phyloP scores from a whole-genome alignment of 2,113 vertebrate genomes.

The Clarias macrocephalus region DNA sequence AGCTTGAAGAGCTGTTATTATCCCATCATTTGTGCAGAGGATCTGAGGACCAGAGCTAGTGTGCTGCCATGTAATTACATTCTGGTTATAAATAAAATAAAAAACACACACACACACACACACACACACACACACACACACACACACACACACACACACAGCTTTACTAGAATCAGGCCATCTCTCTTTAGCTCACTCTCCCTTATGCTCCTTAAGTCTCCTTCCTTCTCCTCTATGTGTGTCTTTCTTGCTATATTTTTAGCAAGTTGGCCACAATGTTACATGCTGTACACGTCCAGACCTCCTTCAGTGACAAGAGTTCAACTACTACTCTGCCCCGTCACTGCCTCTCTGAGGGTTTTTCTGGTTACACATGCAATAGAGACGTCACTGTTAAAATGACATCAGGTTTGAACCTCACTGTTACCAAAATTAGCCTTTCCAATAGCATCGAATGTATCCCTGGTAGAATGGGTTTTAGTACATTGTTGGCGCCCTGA shows the following conservation, averaged over 20 bases:
- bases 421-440: background rate
- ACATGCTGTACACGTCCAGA: constrained; percentile 39
- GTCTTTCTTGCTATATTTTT: constrained; percentile 36
- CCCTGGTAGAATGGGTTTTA: background rate
- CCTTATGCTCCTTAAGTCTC: background rate
- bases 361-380: background rate
- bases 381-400: constrained; percentile 17
- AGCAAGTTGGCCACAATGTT: constrained; percentile 38
- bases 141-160: constrained; percentile 17
- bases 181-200: background rate
- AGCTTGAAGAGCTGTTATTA: constrained; percentile 56
- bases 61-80: constrained; percentile 56
- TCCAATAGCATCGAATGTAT: background rate
- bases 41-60: constrained; percentile 57
- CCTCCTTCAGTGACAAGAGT: constrained; percentile 22
- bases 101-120: constrained; percentile 12
- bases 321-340: background rate
- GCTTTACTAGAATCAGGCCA: constrained; percentile 41
- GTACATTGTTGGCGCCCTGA: background rate
- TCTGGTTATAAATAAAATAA: constrained; percentile 43
- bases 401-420: background rate
- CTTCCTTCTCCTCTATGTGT: background rate
- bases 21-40: constrained; percentile 60
- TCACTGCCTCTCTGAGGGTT: constrained; percentile 1
- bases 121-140: constrained; percentile 4